Base-by-base conservation (phyloP, 2,113 vertebrate species). In the Cichladusa arquata region DNA sequence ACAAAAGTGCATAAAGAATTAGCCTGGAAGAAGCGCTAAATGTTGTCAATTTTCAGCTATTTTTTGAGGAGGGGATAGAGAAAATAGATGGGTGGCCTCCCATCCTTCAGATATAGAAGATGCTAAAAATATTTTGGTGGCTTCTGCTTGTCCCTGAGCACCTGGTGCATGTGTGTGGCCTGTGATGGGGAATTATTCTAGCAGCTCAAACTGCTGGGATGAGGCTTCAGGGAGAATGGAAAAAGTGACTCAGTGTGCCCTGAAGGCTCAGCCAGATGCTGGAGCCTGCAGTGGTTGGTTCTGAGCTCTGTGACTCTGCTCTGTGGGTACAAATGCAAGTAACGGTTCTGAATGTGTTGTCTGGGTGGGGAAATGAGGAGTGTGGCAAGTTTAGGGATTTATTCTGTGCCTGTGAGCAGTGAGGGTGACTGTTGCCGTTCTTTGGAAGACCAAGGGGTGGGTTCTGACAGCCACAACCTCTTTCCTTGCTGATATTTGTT, bases 111-210 rank as follows among this genome's bases (percentile, higher is more conserved):
- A 61, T 66, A 13, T 5, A 29, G 65, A 29, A 73, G 33, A 12
- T 86, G 64, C 29, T 83, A 42, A 82, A 85, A 50, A 88, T 67
- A 5, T 53, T 81, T 80, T 66, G 71, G 64, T 92, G 92, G 45
- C 20, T 79, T 78, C 48, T 79, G n/a, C 31, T 86, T 83, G 53
- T 92, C 58, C 67, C 76, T 28, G 86, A 83, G 88, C 90, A 78
- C 64, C 90, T 90, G 88, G 88, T 72, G 42, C 5, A 2, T 23
- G 61, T 88, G 61, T 95, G 92, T 94, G 86, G 86, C 47, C 64
- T 50, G 14, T 67, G 76, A 44, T 26, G 26, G 42, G n/a, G 73
- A 71, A 23, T 90, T 51, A 51, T 38, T 93, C 18, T 48, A 81
- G 67, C 33, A 73, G 58, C 47, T 50, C 15, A 4, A 33, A 26